Evolutionary conservation across 2,113 vertebrate genomes (phyloP).

Genomic region (Morone chrysops): DNA sequence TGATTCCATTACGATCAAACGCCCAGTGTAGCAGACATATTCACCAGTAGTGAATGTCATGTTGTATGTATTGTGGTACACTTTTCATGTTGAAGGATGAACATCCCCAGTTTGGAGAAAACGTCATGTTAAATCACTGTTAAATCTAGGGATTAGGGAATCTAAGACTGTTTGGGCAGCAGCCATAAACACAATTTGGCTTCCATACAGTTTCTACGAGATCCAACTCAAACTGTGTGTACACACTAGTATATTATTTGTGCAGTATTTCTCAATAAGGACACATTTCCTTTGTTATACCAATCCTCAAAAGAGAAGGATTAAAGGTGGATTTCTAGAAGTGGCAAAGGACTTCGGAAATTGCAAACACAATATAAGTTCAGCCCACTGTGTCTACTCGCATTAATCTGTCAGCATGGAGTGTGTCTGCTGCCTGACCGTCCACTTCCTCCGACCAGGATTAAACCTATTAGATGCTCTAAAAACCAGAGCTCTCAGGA

Average conservation of each 20-base stretch:
- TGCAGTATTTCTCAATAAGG: neutral
- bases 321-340: neutral
- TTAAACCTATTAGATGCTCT: slow-evolving; percentile 43
- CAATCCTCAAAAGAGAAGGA: slow-evolving; percentile 2
- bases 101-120: slow-evolving; percentile 18
- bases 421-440: slow-evolving; percentile 6
- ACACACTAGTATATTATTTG: slow-evolving; percentile 2
- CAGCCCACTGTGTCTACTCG: neutral
- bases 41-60: neutral
- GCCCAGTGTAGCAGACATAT: neutral
- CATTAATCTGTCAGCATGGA: slow-evolving; percentile 25
- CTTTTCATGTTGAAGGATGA: slow-evolving; percentile 5
- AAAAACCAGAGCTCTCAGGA: slow-evolving; percentile 36
- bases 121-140: slow-evolving; percentile 9
- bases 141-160: slow-evolving; percentile 40
- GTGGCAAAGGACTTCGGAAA: neutral
- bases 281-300: neutral
- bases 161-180: slow-evolving; percentile 19
- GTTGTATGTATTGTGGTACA: slow-evolving; percentile 13
- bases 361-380: neutral
- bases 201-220: neutral
- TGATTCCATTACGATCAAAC: neutral
- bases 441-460: slow-evolving; percentile 23
- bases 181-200: slow-evolving; percentile 37
- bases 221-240: slow-evolving; percentile 16